Evolutionary conservation across 2,888 invertebrate genomes (phyloP), one percentile per base, ranked within the genome.

Genomic region (Ormyrus labotus): DNA sequence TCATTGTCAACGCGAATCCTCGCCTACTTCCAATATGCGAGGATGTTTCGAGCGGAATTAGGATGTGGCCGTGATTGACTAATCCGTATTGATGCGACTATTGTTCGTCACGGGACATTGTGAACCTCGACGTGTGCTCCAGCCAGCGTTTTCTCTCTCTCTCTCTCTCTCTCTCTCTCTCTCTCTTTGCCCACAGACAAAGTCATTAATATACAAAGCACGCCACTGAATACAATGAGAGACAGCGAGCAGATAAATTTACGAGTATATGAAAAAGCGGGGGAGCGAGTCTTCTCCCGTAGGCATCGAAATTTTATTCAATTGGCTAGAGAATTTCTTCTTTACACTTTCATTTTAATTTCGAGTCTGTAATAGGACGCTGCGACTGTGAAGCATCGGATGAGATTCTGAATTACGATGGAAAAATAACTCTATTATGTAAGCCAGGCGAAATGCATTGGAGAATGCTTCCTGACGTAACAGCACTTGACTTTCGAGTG

Each of bases 31-130:
- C 60, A 74, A 81, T 81, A 78, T 70, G 73, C 78, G 75, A n/a
- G 50, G 69, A 80, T 78, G 74, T 77, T 74, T 77, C 78, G 70
- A 69, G 74, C 73, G 80, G 83, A 83, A 85, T 86, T 84, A 85
- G 85, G 83, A 84, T 83, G 82, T 83, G 78, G 82, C 77, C 83
- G 80, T 86, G 88, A 89, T 88, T 87, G 88, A 88, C 86, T 87
- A 85, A 84, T 86, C 84, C 82, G 85, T 88, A 87, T 88, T 84
- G 86, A 87, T 85, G 86, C 83, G 76, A 78, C 78, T 71, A 83
- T 82, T 80, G 83, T 82, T 68, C 77, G 78, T 78, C 85, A 84
- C 74, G 69, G 70, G 79, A 74, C 69, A 79, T 79, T 79, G 79
- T 79, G 73, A 79, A 19, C 58, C 6, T 45, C 57, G 61, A 73